Evolutionary conservation across 2,113 vertebrate genomes (phyloP).

Genomic region (Mirza zaza): DNA sequence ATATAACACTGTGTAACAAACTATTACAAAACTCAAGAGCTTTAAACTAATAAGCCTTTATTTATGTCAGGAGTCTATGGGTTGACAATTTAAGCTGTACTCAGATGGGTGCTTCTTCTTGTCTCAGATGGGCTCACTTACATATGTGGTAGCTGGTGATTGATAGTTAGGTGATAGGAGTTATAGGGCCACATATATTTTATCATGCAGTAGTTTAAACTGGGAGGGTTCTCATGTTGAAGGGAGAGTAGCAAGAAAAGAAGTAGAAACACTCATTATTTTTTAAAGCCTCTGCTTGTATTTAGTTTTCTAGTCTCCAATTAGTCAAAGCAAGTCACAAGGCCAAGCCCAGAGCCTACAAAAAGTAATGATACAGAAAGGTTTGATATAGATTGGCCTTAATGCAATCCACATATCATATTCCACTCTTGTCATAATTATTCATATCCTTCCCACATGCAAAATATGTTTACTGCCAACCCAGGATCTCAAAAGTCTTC

Average conservation of each 20-base stretch:
- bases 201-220: background rate
- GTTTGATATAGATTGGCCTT: background rate
- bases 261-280: background rate
- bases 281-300: background rate
- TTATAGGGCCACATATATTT: background rate
- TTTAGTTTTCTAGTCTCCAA: background rate
- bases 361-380: background rate
- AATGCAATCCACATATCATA: background rate
- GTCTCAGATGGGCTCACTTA: background rate
- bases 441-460: background rate
- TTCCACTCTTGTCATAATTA: background rate
- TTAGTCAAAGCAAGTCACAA: slow-evolving; percentile 20
- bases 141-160: background rate
- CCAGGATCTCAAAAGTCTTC: background rate
- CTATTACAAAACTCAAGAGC: background rate
- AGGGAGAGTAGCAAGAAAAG: background rate
- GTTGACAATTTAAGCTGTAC: background rate
- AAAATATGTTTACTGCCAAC: background rate
- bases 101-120: background rate
- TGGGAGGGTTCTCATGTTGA: background rate
- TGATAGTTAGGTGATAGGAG: background rate
- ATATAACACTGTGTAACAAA: background rate
- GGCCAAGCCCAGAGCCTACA: background rate
- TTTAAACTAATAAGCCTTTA: slow-evolving; percentile 2
- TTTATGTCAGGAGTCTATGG: background rate